Evolutionary conservation across 2,888 invertebrate species (phyloP), one percentile per base, ranked within the genome.

Genomic region (Ephialtes manifestator): DNA sequence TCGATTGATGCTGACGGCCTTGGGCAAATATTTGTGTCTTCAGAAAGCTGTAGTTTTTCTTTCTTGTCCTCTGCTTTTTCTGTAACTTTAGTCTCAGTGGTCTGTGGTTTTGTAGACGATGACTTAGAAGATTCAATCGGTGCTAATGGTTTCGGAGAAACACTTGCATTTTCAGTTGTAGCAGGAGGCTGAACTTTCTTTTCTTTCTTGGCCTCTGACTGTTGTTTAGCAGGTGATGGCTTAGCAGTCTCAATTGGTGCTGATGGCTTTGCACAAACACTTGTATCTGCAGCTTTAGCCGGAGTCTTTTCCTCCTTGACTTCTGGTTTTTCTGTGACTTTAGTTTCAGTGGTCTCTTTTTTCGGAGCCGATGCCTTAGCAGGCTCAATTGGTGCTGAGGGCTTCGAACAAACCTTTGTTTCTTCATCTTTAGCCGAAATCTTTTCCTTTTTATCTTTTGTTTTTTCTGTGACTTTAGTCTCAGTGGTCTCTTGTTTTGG

Each of bases 1-100:
- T 76, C 43, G 15, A 43, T 39, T 39, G 31, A 1, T 28, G 48
- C 11, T 65, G 53, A 11, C 15, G 70, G 55, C 20, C 24, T 71
- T 65, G 35, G 51, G 7, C 51, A 13, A 75, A 18, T 51, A 10
- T 43, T 76, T 31, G 51, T 11, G 24, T 81, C 63, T 39, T 63
- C 60, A 31, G 63, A 20, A 70, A 0, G 43, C 15, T 24, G 20
- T 10, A 31, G 39, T 71, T 67, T 39, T 24, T 48, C 4, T 51
- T 39, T 67, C n/a, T 74, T 58, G 20, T 60, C 39, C 31, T 65
- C 46, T 8, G 58, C 5, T 74, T 60, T 60, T 0, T 60, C 60
- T 24, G 28, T 39, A 11, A 48, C 51, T 60, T 31, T 68, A 3
- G 20, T 28, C 2, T 60, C 65, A 43, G 31, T 60, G 3, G 15